Evolutionary conservation across 2,113 vertebrate genomes (phyloP).

Genomic region (Salvelinus alpinus): DNA sequence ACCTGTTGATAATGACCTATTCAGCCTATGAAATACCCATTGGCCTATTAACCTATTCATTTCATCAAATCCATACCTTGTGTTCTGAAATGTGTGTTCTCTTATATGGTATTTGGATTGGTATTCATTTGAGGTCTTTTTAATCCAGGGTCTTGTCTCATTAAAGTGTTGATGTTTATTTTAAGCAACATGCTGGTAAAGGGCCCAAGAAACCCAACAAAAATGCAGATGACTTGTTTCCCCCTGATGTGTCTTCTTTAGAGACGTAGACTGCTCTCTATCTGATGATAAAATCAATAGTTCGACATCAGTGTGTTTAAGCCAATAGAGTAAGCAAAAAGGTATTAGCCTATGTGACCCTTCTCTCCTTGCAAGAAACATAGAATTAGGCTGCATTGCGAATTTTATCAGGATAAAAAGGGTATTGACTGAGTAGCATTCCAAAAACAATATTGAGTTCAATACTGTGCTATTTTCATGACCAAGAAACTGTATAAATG

Average conservation of each 20-base stretch:
- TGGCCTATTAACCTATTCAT: too few relatives aligned
- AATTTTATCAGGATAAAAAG: not conserved
- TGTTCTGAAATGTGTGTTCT: too few relatives aligned
- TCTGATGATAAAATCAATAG: constrained; percentile 22
- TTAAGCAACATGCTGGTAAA: not conserved
- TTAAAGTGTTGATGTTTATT: not conserved
- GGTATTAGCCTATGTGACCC: not conserved
- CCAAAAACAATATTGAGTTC: not conserved
- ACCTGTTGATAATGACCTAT: constrained; percentile 2
- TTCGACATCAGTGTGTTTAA: constrained; percentile 2
- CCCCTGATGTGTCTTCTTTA: constrained; percentile 17
- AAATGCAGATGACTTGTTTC: constrained; percentile 1
- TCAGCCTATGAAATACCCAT: not conserved
- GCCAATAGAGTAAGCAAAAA: constrained; percentile 23
- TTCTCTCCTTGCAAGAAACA: constrained; percentile 2
- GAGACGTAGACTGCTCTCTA: constrained; percentile 4
- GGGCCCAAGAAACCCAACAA: not conserved
- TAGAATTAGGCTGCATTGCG: not conserved
- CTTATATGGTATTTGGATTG: too few relatives aligned
- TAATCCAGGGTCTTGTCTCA: not conserved
- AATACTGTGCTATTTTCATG: not conserved
- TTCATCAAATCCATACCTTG: too few relatives aligned
- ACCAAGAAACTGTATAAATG: not conserved
- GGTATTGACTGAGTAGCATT: constrained; percentile 5
- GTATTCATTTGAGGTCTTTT: not conserved